Conservation (phyloP, 2,888 invertebrate species). For the Napeogenes sylphis region DNA sequence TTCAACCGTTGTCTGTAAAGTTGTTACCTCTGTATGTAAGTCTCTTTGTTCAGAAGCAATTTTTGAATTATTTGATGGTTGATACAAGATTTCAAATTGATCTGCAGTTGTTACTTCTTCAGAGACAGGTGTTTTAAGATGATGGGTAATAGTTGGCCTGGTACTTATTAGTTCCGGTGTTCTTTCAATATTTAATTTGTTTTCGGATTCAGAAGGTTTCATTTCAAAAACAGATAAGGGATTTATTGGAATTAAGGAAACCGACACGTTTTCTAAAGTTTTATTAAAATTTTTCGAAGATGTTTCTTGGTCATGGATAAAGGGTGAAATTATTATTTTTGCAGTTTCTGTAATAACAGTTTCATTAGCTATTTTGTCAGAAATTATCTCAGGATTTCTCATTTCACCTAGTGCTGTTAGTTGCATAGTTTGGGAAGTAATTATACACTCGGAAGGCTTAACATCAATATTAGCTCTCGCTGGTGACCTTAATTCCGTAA, state of each 20-base stretch:
- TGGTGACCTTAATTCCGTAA: slow-evolving; percentile 69
- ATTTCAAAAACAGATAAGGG: slow-evolving; percentile 80
- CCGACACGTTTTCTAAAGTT: slow-evolving; percentile 55
- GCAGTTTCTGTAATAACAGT: slow-evolving; percentile 80
- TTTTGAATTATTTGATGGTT: slow-evolving; percentile 37
- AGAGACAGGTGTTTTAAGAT: slow-evolving; percentile 63
- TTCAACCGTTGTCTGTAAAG: slow-evolving; percentile 57
- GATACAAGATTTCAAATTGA: slow-evolving; percentile 51
- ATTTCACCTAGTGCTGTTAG: slow-evolving; percentile 70
- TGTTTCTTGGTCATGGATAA: slow-evolving; percentile 82
- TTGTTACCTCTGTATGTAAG: slow-evolving; percentile 59
- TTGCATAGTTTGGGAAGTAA: slow-evolving; percentile 73
- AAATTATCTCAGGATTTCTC: slow-evolving; percentile 72
- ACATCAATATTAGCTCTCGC: slow-evolving; percentile 78
- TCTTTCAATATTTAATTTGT: slow-evolving; percentile 59
- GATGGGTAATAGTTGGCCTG: slow-evolving; percentile 46
- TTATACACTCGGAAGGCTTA: slow-evolving; percentile 77
- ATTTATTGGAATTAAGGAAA: slow-evolving; percentile 77
- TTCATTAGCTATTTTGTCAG: slow-evolving; percentile 53
- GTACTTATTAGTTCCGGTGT: slow-evolving; percentile 45
- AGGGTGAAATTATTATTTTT: slow-evolving; percentile 78
- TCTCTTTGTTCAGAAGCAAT: slow-evolving; percentile 55
- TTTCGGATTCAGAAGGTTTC: slow-evolving; percentile 82
- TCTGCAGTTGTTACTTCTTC: slow-evolving; percentile 68
- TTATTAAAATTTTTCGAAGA: slow-evolving; percentile 43